Evolutionary conservation across 2,888 invertebrate species (phyloP).

Genomic region (Zaprionus obscuricornis): DNA sequence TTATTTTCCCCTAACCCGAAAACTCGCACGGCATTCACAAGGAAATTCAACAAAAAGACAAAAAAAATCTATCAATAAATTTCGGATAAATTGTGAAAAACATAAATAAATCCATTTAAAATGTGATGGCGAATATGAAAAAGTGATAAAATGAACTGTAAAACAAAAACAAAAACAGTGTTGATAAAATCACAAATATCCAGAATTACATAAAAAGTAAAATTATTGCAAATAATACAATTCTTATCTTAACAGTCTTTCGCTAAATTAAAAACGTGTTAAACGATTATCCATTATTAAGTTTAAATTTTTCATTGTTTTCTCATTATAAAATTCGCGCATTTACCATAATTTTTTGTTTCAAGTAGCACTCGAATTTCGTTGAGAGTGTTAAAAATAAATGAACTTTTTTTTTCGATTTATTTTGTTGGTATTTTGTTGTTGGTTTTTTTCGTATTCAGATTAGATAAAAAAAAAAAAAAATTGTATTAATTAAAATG

Average conservation of each 20-base stretch:
- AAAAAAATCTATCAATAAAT: not conserved
- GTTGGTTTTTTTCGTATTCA: slow-evolving; percentile 8
- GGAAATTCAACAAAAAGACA: not conserved
- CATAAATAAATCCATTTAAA: slow-evolving; percentile 1
- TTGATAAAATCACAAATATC: no score
- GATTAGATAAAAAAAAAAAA: slow-evolving; percentile 38
- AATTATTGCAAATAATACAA: no score
- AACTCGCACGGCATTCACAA: slow-evolving; percentile 35
- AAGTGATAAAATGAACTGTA: no score
- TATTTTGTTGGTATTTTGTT: no score
- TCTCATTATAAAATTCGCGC: no score
- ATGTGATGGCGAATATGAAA: no score
- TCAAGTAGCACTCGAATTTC: slow-evolving; percentile 57
- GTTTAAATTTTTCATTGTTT: no score
- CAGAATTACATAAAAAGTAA: no score
- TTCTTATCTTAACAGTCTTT: no score
- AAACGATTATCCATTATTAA: no score
- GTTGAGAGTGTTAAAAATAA: slow-evolving; percentile 42
- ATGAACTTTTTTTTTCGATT: not conserved
- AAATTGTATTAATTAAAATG: slow-evolving; percentile 21
- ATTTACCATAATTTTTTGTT: not conserved
- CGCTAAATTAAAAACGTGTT: no score
- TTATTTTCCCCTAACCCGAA: slow-evolving; percentile 36
- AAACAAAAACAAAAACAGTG: no score
- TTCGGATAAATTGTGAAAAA: slow-evolving; percentile 1